Base-by-base conservation (phyloP, 2,888 invertebrate genomes). In the Anorthoa munda region DNA sequence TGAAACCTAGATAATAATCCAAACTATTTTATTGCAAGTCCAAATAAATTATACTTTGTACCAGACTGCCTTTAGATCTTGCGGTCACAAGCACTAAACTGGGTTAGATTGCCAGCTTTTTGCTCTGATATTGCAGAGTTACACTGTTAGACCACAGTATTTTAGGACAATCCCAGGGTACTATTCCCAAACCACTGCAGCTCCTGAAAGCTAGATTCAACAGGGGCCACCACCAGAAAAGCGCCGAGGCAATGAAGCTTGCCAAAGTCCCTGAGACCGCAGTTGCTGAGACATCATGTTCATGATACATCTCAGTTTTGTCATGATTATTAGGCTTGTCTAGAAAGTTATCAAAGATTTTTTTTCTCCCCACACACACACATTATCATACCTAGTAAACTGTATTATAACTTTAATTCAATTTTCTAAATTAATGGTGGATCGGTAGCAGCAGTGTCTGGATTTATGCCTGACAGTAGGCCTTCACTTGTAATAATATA, bases 1-100 rank as follows among this genome's bases (percentile, higher is more conserved):
- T 0, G 98, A 97, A 0, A 99, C 98, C 97, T 98, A 84, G 15
- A 0, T 78, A 58, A 56, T 18, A 45, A 21, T 26, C 0, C 46
- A 53, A 31, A 5, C 1, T 15, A 11, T 17, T 48, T 31, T n/a
- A n/a, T 13, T 26, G 9, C 17, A n/a, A 12, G 4, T 21, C 12
- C 3, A 31, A 46, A 0, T 4, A 18, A 67, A 31, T 55, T 5
- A 18, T 26, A 7, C n/a, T 65, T 45, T 55, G 15, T 5, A 31
- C 17, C 58, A 17, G 18, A 26, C 5, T 31, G 17, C 23, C 4
- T 5, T 26, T 26, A 39, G 5, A 15, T 46, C 23, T 23, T 11
- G 56, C 15, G 5, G 18, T 66, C 15, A 46, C 23, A 66, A 56
- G 11, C 13, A 39, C 5, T 21, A 39, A 9, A 39, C 17, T 60